A percentile compares a stretch with the other conserved stretches of the same genome.
phyloP scores from a whole-genome alignment of 2,888 invertebrate species.

The Drosophila prostipennis region DNA sequence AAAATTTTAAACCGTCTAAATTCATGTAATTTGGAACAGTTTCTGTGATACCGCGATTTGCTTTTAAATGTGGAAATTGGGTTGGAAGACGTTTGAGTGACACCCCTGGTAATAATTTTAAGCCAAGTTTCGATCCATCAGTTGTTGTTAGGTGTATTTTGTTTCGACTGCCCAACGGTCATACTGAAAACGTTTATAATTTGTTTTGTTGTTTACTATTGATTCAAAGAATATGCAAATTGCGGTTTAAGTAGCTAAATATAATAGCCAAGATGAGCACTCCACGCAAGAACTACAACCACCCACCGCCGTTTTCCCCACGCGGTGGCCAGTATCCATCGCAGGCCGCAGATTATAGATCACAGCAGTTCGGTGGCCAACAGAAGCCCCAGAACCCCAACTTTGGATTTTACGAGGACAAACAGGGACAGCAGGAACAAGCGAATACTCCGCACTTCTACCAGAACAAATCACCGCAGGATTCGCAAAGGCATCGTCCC shows the following conservation, averaged over 20 bases:
- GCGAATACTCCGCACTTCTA: constrained; percentile 57
- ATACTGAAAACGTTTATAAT: not conserved
- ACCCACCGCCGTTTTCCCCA: constrained; percentile 72
- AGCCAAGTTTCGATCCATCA: not conserved
- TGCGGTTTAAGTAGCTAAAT: not conserved
- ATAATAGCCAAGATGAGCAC: constrained; percentile 61
- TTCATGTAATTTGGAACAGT: too few species aligned
- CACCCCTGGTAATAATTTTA: not conserved
- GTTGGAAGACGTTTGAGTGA: too few species aligned
- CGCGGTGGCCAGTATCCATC: constrained; percentile 77
- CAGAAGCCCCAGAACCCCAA: constrained; percentile 28
- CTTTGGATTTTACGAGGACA: constrained; percentile 40
- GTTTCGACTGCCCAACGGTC: not conserved
- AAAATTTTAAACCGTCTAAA: too few species aligned
- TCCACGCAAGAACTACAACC: constrained; percentile 63
- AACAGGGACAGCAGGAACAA: constrained; percentile 4
- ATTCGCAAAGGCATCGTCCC: constrained; percentile 27
- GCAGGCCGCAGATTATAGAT: constrained; percentile 77
- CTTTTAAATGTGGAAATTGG: too few species aligned
- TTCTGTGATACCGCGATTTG: too few species aligned
- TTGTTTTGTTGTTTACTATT: not conserved
- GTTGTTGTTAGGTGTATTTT: not conserved
- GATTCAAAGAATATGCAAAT: not conserved
- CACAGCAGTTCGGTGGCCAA: constrained; percentile 72
- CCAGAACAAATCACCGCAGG: constrained; percentile 50